Percentiles rank a stretch among this genome's conserved stretches.
Evolutionary conservation across 2,113 vertebrate genomes (phyloP).

Genomic region (cattle (Bos taurus)): ARS-UCD2.0 NC_037334.1:83303501-83304000

Average conservation of each 20-base stretch:
- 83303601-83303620: not conserved
- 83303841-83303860: not conserved
- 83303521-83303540: not conserved
- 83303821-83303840: conserved; percentile 46
- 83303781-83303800: conserved; percentile 58
- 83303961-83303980: not conserved
- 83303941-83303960: not conserved
- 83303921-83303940: not conserved
- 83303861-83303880: not conserved
- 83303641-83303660: not conserved
- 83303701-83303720: not conserved
- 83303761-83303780: not conserved
- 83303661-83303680: not conserved
- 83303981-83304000: not conserved
- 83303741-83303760: not conserved
- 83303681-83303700: not conserved
- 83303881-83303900: not conserved
- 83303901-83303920: not conserved
- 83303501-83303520: not conserved
- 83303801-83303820: conserved; percentile 49
- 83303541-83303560: not conserved
- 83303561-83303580: not conserved
- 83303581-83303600: fast-evolving
- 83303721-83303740: not conserved
- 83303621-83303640: not conserved